Evolutionary conservation across 2,797 vertebrate species (phyloP), one percentile per base, ranked within the genome.

Genomic region (Acanthiza pusilla): DNA sequence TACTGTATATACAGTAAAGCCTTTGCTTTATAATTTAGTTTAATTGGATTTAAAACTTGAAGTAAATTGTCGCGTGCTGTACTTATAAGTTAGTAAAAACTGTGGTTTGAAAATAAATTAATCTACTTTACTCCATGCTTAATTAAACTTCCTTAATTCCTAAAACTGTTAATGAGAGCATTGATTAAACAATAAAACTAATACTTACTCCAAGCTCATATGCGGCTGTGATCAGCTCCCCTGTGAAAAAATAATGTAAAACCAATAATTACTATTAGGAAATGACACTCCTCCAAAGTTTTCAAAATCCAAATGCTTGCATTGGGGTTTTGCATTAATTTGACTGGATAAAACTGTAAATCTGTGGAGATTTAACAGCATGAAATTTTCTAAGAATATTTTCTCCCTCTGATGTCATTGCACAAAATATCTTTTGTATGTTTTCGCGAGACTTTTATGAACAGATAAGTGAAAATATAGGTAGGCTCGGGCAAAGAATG

Each of bases 91-190:
- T 99, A 98, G 98, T 98, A 98, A 98, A 98, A 99, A 99, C 98
- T 99, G 98, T 98, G 98, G 98, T 99, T 99, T 99, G 98, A 99
- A 99, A 99, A 99, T 99, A 99, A 99, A 99, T 99, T 99, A 99
- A 99, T 99, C 99, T 99, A 98, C 99, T 99, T 99, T 99, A 99
- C 98, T 98, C 99, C 98, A 99, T 99, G 99, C 99, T 99, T 99
- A 99, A 99, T 99, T 99, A 99, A 99, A 99, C 99, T 99, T 99
- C 98, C 98, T 99, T 99, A 99, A 99, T 99, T 99, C 99, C 98
- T 99, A 99, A 99, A 99, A 99, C 98, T 99, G 99, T 99, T 99
- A 99, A 99, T 99, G 99, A 99, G 99, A 99, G 99, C 99, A 99
- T 99, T 99, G 99, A 99, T 99, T 99, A 99, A 99, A 99, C 99